Percentiles rank a stretch among this genome's conserved stretches.
Conservation (phyloP, 2,113 vertebrate genomes). For the Epinephelus moara region DNA sequence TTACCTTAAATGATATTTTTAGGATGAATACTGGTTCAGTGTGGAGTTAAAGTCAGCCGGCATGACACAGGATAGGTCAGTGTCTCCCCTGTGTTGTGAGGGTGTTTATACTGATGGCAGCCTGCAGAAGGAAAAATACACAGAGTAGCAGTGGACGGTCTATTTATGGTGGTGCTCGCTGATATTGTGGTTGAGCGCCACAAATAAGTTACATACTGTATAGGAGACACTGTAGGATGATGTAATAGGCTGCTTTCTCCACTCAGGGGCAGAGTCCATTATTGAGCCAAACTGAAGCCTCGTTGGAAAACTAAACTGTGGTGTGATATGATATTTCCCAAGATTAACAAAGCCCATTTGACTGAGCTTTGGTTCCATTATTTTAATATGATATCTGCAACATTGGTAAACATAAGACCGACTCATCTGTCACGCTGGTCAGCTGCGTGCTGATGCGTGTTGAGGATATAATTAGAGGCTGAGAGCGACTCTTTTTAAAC, state of each 20-base stretch:
- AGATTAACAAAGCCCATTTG: constrained; percentile 13
- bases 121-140: constrained; percentile 49
- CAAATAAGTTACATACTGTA: constrained; percentile 69
- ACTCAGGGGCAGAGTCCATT: constrained; percentile 35
- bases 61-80: constrained; percentile 26
- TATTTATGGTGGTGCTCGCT: constrained; percentile 72
- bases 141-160: constrained; percentile 44
- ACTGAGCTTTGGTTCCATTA: background rate
- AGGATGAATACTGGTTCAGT: background rate
- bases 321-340: constrained; percentile 27
- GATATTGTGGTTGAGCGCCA: constrained; percentile 65
- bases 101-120: constrained; percentile 61
- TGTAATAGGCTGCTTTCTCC: constrained; percentile 49
- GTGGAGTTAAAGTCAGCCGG: background rate
- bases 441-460: constrained; percentile 3
- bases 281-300: constrained; percentile 39
- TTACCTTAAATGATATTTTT: background rate
- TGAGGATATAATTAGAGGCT: constrained; percentile 14
- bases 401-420: background rate
- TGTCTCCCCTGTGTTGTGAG: constrained; percentile 41
- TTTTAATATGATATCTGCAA: constrained; percentile 12
- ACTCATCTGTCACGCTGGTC: background rate
- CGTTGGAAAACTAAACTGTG: background rate
- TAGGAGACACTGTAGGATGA: constrained; percentile 61
- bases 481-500: background rate